Base-by-base conservation (phyloP, 2,113 vertebrate species). In the Rynchops niger region DNA sequence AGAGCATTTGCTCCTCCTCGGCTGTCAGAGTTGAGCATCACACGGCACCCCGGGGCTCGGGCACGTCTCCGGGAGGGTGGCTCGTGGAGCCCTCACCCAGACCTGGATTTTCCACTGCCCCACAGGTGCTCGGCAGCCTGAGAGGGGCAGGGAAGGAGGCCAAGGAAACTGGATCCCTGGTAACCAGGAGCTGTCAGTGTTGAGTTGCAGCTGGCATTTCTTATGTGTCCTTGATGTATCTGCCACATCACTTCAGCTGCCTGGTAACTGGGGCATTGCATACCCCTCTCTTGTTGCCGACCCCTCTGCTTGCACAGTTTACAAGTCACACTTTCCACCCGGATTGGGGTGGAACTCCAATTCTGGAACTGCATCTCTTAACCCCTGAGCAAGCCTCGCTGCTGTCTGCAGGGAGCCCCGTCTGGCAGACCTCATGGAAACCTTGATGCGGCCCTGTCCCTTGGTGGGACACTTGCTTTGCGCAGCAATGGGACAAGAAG, bases 121-220 rank as follows among this genome's bases (percentile, higher is more conserved):
- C 53, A 5, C 70, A 65, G 93, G 73, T 76, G 84, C 52, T 67
- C 67, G 63, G 92, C 94, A 90, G 93, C 67, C 59, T 15, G 76
- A 71, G 69, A 78, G 29, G 58, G 53, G 79, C 67, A 40, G 62
- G 42, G 90, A 81, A 81, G 38, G 81, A 69, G 67, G 89, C 58
- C n/a, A 2, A 61, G 86, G 96, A 90, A 97, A 96, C 82, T 23
- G 7, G 96, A 96, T 95, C 93, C 55, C 38, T 19, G 59, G 82
- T 90, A 71, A 83, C 45, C 1, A 1, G 71, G 74, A 88, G 93
- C 89, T 50, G 87, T 62, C 82, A 52, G 95, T 47, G 67, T 96
- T 96, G 89, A 47, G 91, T 96, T 96, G 85, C 96, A 94, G 89
- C 70, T 45, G 89, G 78, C 18, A 5, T 80, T 89, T 72, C 83